Evolutionary conservation across 2,888 invertebrate genomes (phyloP).

Genomic region (Tribolium freemani): DNA sequence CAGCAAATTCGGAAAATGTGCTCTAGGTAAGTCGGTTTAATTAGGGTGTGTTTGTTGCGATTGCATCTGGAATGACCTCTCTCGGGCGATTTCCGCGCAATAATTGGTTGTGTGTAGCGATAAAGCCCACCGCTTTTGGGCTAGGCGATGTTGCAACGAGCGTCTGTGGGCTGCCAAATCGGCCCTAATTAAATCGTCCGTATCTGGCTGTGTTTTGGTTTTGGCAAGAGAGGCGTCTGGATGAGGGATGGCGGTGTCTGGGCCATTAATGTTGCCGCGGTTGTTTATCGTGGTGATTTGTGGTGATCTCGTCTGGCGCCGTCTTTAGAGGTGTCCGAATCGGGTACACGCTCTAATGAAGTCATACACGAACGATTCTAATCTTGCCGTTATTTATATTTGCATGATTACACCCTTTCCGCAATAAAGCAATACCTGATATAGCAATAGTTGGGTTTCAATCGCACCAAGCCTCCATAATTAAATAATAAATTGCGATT

Average conservation of each 20-base stretch:
- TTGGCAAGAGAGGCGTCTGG: constrained; percentile 1
- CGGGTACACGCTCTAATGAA: constrained; percentile 17
- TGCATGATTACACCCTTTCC: constrained; percentile 38
- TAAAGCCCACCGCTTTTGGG: not conserved
- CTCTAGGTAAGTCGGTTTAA: not conserved
- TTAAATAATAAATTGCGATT: constrained; percentile 39
- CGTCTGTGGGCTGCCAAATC: not conserved
- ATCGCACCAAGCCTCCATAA: constrained; percentile 37
- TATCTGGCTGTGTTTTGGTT: constrained; percentile 1
- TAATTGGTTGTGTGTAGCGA: not conserved
- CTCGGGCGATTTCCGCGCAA: too few relatives aligned
- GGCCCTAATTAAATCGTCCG: not conserved
- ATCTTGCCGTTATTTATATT: constrained; percentile 27
- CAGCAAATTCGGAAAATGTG: not conserved
- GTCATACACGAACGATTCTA: constrained; percentile 34
- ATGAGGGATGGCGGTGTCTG: not conserved
- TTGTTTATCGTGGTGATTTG: constrained; percentile 6
- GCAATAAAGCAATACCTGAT: constrained; percentile 32
- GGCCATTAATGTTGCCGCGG: constrained; percentile 2
- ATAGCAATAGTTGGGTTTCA: constrained; percentile 35
- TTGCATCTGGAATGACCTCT: not conserved
- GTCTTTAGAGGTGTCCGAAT: constrained; percentile 7
- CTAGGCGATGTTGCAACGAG: not conserved
- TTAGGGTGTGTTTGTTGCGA: not conserved
- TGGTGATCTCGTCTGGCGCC: constrained; percentile 16